Percentiles rank a stretch among this genome's conserved stretches.
These are phyloP conservation scores for Cosmorhoe ocellata DNA, from an alignment of 2,888 invertebrate species.

Conservation along the genomic window DNA sequence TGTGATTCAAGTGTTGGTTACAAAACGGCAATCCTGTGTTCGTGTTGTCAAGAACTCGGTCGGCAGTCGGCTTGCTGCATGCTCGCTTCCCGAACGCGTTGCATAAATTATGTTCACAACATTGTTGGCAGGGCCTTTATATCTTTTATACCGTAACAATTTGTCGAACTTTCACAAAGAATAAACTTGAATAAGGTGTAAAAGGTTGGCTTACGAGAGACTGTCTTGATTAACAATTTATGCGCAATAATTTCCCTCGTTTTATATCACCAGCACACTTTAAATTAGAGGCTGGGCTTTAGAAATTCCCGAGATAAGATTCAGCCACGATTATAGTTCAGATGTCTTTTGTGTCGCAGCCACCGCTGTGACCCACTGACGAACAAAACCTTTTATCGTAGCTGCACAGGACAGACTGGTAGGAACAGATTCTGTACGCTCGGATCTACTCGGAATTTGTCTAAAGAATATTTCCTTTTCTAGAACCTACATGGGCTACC, in stretches of 20 bases:
- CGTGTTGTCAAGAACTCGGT: constrained; percentile 15
- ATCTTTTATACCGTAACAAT: constrained; percentile 10
- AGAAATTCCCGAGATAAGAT: constrained; percentile 22
- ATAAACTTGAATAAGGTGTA: constrained; percentile 26
- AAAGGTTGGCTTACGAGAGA: constrained; percentile 16
- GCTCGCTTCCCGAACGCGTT: constrained; percentile 34
- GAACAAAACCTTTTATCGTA: constrained; percentile 30
- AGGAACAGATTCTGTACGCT: constrained; percentile 13
- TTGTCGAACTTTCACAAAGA: constrained; percentile 26
- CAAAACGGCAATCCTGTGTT: constrained; percentile 17
- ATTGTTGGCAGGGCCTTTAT: constrained; percentile 21
- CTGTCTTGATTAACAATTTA: constrained; percentile 41
- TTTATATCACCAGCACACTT: constrained; percentile 24
- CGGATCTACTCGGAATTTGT: constrained; percentile 13
- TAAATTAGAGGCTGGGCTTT: constrained; percentile 23
- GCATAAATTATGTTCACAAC: constrained; percentile 38
- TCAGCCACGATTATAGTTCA: constrained; percentile 31
- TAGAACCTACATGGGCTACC: no score
- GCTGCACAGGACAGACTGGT: constrained; percentile 20
- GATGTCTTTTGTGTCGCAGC: constrained; percentile 30
- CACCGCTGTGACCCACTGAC: constrained; percentile 29
- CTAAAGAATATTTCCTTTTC: neutral
- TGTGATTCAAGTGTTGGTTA: constrained; percentile 5
- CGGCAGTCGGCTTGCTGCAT: no score
- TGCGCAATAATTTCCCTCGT: constrained; percentile 42